phyloP scores from a whole-genome alignment of 2,888 invertebrate species.

The Empis stercorea region DNA sequence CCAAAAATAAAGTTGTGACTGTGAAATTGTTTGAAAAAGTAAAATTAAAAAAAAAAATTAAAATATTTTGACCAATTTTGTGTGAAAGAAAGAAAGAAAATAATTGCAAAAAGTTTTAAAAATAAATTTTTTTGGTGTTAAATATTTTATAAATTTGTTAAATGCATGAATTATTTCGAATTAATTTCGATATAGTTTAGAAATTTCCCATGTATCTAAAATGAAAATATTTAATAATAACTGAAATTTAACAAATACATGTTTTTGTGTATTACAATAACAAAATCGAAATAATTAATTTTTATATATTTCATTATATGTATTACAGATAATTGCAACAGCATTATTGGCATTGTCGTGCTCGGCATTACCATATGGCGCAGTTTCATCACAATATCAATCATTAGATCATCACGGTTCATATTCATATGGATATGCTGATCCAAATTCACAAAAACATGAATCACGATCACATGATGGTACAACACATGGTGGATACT shows the following conservation, averaged over 20 bases:
- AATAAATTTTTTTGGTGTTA: too few relatives aligned
- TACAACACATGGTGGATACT: conserved; percentile 50
- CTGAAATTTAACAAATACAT: too few relatives aligned
- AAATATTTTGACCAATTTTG: too few relatives aligned
- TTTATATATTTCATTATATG: too few relatives aligned
- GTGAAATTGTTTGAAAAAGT: too few relatives aligned
- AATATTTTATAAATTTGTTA: too few relatives aligned
- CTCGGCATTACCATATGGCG: conserved; percentile 29
- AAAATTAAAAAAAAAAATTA: too few relatives aligned
- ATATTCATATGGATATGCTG: conserved; percentile 50
- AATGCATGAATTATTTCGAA: neutral
- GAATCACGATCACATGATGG: conserved; percentile 49
- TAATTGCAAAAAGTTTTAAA: too few relatives aligned
- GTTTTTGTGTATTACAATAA: conserved; percentile 1
- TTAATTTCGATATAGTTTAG: neutral
- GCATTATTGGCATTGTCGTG: conserved; percentile 31
- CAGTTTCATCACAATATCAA: conserved; percentile 42
- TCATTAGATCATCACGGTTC: conserved; percentile 45
- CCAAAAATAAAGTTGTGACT: too few relatives aligned
- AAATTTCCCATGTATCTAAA: neutral
- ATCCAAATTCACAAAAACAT: conserved; percentile 49
- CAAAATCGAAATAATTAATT: neutral
- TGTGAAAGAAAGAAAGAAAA: too few relatives aligned
- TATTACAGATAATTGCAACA: conserved; percentile 25
- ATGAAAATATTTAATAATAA: too few relatives aligned